Base-by-base conservation (phyloP, 2,888 invertebrate genomes). In the Acronicta psi region DNA sequence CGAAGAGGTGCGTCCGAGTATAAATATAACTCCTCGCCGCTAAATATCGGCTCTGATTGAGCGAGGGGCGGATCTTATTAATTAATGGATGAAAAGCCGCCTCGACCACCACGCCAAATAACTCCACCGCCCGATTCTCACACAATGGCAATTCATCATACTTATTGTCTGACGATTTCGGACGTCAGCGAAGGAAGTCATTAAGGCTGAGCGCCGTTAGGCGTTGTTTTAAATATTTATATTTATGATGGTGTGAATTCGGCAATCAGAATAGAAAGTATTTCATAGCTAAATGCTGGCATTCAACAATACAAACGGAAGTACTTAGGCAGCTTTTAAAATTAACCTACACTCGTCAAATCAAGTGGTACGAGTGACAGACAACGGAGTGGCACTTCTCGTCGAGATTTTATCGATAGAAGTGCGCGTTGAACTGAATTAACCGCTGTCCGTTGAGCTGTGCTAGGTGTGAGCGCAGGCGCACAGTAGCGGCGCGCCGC, bases 151-250 rank as follows among this genome's bases (percentile, higher is more conserved):
- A 92, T 91, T 89, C 86, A 92, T 92, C 91, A 91, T 84, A 89
- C 87, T 91, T 89, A 90, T 91, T 91, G 90, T 91, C 89, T 85
- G 92, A 89, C 88, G 90, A 92, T 90, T 90, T 87, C 71, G 84
- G 85, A 89, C 91, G 92, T 93, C 92, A 92, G 89, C 91, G 82
- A 86, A 89, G 87, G 89, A 92, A 91, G 89, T 89, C 89, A 92
- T 92, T 91, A 91, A 84, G 85, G 75, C 73, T 77, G 78, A 74
- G 73, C 75, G 76, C 84, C 82, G 83, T 86, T 88, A 89, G 82
- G 76, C 82, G 82, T 82, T 84, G 77, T 86, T 89, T 84, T 73
- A 80, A 86, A 81, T 84, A 81, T 88, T 84, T 86, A 75, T 76
- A 73, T 77, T 85, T 86, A 85, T 78, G 75, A 69, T 62, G 73